Evolutionary conservation across 1,140 invertebrate genomes (phyloP).

Genomic region (Pachyrhynchus sulphureomaculatus): DNA sequence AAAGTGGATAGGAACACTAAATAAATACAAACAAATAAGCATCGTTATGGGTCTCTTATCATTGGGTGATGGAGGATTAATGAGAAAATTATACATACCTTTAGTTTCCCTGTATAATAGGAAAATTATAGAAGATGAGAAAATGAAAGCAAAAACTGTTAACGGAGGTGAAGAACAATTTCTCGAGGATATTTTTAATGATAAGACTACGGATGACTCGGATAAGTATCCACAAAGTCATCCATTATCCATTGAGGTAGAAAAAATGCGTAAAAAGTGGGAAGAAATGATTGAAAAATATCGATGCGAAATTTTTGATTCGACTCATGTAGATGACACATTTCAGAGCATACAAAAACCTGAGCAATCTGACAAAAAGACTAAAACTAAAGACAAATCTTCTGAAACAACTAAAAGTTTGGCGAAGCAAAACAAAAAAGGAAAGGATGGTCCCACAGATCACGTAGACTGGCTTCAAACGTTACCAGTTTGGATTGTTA

Average conservation of each 20-base stretch:
- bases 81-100: slow-evolving; percentile 13
- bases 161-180: neutral
- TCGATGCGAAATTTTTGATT: slow-evolving; percentile 15
- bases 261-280: slow-evolving; percentile 35
- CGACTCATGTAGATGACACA: neutral
- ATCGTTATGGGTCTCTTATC: neutral
- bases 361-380: neutral
- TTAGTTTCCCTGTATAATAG: slow-evolving; percentile 6
- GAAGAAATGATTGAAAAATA: slow-evolving; percentile 26
- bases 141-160: neutral
- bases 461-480: slow-evolving; percentile 18
- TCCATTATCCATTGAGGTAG: slow-evolving; percentile 27
- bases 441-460: neutral
- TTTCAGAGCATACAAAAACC: slow-evolving; percentile 9
- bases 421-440: neutral
- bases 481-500: slow-evolving; percentile 35
- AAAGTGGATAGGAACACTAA: neutral
- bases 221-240: slow-evolving; percentile 30
- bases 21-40: neutral
- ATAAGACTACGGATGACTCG: neutral
- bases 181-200: neutral
- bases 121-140: neutral
- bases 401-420: neutral
- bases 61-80: slow-evolving; percentile 7
- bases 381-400: neutral